Evolutionary conservation across 2,113 vertebrate species (phyloP).

Genomic region (Neogale vison): DNA sequence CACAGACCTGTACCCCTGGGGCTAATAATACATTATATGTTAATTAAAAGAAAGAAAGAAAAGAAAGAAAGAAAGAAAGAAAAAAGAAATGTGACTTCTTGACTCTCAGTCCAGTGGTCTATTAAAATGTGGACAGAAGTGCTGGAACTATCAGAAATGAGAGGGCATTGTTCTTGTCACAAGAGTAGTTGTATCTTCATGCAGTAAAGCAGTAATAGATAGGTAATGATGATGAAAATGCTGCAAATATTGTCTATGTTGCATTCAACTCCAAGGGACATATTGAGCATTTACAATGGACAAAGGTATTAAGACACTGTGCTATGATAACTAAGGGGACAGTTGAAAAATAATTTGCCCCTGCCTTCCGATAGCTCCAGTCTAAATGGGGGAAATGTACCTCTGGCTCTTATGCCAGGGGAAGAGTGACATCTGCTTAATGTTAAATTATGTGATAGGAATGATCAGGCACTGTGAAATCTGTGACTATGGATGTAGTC

Average conservation of each 20-base stretch:
- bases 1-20: too few relatives aligned
- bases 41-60: too few relatives aligned
- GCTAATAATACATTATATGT: too few relatives aligned
- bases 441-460: not conserved
- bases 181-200: not conserved
- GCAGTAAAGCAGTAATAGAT: not conserved
- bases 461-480: not conserved
- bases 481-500: not conserved
- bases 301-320: not conserved
- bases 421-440: not conserved
- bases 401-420: not conserved
- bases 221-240: not conserved
- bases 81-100: not conserved
- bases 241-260: not conserved
- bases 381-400: not conserved
- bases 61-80: too few relatives aligned
- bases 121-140: not conserved
- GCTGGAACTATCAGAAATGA: not conserved
- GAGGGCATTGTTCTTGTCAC: not conserved
- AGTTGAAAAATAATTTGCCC: not conserved
- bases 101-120: not conserved
- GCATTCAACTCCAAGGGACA: not conserved
- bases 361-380: not conserved
- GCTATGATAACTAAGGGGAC: not conserved
- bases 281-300: not conserved